Percentiles rank a stretch among this genome's conserved stretches.
These are phyloP conservation scores for Tetrax tetrax DNA, from an alignment of 2,113 vertebrate species.

Conservation along the genomic window DNA sequence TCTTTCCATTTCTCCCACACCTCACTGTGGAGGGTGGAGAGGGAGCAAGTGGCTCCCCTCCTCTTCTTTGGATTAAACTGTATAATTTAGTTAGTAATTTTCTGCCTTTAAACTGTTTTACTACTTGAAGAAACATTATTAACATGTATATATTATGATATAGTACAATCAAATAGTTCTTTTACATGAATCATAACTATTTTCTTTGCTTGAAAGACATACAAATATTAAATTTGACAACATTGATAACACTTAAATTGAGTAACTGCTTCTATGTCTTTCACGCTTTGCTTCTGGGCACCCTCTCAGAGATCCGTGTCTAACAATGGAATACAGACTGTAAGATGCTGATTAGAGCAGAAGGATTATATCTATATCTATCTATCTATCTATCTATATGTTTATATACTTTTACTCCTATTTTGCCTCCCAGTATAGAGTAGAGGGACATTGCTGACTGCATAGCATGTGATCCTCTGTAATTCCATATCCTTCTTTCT, in stretches of 20 bases:
- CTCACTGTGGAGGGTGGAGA: too few species aligned
- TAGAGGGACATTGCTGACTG: not conserved
- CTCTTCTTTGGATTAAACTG: not conserved
- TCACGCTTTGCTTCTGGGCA: not conserved
- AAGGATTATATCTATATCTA: not conserved
- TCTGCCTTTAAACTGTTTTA: not conserved
- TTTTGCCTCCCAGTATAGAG: not conserved
- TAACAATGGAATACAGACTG: not conserved
- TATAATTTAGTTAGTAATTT: not conserved
- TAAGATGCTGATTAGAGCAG: not conserved
- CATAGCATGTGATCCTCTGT: not conserved
- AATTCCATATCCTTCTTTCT: not conserved
- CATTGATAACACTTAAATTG: not conserved
- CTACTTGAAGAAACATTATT: not conserved
- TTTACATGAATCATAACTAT: not conserved
- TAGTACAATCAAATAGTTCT: not conserved
- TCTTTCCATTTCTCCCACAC: too few species aligned
- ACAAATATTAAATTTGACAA: not conserved
- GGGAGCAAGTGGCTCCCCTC: not conserved
- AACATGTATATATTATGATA: not conserved
- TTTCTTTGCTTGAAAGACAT: not conserved
- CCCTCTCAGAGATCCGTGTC: not conserved
- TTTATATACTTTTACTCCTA: not conserved
- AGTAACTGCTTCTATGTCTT: not conserved
- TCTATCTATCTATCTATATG: too few species aligned